phyloP scores from a whole-genome alignment of 2,113 vertebrate genomes.

The Jaculus jaculus region DNA sequence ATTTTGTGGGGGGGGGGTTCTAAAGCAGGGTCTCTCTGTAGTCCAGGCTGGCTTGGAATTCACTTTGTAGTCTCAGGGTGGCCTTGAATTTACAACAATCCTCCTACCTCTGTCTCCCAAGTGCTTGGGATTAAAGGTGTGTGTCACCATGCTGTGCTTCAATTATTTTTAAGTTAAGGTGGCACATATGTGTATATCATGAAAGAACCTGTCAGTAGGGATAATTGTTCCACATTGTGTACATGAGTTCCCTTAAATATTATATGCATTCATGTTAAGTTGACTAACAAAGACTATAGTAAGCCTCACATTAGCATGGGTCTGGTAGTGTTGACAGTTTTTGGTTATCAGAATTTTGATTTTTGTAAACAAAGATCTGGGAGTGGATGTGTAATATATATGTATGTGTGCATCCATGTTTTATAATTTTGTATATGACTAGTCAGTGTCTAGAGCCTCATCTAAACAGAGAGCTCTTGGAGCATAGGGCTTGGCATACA shows the following conservation, averaged over 20 bases:
- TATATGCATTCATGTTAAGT: background rate
- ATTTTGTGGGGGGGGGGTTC: no score
- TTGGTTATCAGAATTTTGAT: constrained; percentile 11
- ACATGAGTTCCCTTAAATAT: background rate
- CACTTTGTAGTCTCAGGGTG: no score
- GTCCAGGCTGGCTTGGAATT: no score
- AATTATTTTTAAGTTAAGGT: background rate
- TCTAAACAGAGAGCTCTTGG: background rate
- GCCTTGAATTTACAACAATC: no score
- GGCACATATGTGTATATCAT: background rate
- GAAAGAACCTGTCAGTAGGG: background rate
- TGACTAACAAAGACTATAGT: background rate
- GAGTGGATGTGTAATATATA: background rate
- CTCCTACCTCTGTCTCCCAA: no score
- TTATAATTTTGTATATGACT: background rate
- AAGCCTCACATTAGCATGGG: background rate
- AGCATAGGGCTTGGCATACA: background rate
- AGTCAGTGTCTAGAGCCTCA: background rate
- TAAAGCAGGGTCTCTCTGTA: no score
- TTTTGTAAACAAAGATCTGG: background rate
- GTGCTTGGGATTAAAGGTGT: no score
- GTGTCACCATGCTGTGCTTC: no score
- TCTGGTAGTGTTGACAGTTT: background rate
- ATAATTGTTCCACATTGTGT: background rate
- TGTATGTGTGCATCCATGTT: background rate